Evolutionary conservation across 2,888 invertebrate genomes (phyloP).

Genomic region (Hydraecia micacea): DNA sequence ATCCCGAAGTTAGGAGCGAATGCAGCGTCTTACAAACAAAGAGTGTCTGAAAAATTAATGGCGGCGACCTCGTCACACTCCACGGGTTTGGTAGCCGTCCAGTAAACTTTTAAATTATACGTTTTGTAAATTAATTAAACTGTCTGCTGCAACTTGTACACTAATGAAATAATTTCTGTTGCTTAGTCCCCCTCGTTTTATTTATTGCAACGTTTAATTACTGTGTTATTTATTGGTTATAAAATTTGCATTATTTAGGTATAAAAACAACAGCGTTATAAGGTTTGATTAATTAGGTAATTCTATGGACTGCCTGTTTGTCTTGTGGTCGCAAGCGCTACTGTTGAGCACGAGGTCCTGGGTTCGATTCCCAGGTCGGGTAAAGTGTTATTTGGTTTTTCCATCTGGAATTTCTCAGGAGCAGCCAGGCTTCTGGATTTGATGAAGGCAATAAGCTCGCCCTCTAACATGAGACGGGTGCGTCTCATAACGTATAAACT

Average conservation of each 20-base stretch:
- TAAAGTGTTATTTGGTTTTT: not conserved
- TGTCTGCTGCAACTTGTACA: constrained; percentile 72
- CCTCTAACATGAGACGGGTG: too few relatives aligned
- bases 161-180: constrained; percentile 58
- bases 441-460: not conserved
- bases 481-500: too few relatives aligned
- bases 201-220: constrained; percentile 29
- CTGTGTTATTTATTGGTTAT: constrained; percentile 10
- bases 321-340: not conserved
- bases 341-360: not conserved
- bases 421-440: too few relatives aligned
- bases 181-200: constrained; percentile 14
- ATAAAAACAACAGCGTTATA: not conserved
- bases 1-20: constrained; percentile 17
- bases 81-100: constrained; percentile 67
- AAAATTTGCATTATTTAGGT: constrained; percentile 2
- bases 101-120: constrained; percentile 73
- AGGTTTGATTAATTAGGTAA: not conserved
- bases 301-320: not conserved
- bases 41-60: constrained; percentile 67
- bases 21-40: constrained; percentile 49
- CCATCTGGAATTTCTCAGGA: not conserved
- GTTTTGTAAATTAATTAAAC: constrained; percentile 78
- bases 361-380: not conserved
- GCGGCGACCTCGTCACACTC: constrained; percentile 65